These are phyloP conservation scores for Scytalopus superciliaris DNA, from an alignment of 2,113 vertebrate genomes.

Conservation along the genomic window DNA sequence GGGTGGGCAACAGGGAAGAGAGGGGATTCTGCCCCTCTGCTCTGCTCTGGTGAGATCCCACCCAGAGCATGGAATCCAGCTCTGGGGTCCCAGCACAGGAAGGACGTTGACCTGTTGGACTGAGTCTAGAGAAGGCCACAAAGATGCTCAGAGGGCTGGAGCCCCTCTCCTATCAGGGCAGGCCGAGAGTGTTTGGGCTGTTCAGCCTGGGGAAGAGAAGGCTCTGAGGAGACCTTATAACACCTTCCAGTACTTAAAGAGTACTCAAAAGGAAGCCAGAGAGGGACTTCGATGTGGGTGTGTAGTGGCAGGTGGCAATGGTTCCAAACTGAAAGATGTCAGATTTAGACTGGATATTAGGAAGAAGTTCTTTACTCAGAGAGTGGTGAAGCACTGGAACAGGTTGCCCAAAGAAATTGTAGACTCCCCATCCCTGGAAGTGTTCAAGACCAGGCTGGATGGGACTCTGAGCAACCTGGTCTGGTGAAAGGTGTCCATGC, in stretches of 20 bases:
- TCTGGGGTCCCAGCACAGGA: neutral
- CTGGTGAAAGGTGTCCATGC: neutral
- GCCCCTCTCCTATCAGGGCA: neutral
- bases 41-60: neutral
- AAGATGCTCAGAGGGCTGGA: neutral
- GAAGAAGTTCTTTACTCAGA: neutral
- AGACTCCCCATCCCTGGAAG: neutral
- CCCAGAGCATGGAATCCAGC: neutral
- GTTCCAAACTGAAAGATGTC: neutral
- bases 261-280: neutral
- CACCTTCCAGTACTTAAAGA: neutral
- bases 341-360: neutral
- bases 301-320: neutral
- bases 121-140: fast-evolving
- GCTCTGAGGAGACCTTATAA: neutral
- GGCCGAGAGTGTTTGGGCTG: neutral
- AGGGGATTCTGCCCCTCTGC: neutral
- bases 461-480: neutral
- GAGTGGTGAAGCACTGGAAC: neutral
- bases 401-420: neutral
- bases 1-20: neutral
- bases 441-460: fast-evolving
- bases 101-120: neutral
- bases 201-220: neutral
- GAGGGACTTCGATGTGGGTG: neutral